phyloP scores from a whole-genome alignment of 2,113 vertebrate species.

The Rhegmatorhina hoffmannsi region DNA sequence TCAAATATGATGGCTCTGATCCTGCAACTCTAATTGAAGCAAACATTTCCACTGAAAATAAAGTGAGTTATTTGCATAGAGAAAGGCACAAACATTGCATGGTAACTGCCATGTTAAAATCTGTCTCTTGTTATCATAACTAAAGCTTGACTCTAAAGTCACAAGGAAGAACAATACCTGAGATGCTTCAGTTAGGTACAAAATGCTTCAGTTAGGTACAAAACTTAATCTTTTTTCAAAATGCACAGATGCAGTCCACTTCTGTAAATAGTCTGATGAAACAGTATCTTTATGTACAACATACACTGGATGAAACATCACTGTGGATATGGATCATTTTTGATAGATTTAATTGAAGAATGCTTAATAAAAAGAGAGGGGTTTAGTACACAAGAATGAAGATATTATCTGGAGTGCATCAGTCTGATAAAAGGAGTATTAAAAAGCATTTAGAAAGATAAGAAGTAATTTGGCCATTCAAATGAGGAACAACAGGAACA shows the following conservation, averaged over 20 bases:
- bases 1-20: not conserved
- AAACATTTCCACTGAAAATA: not conserved
- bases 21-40: not conserved
- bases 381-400: not conserved
- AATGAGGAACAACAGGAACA: not conserved
- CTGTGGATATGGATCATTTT: not conserved
- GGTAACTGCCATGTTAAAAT: not conserved
- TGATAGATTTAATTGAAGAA: not conserved
- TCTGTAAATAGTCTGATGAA: not conserved
- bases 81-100: not conserved
- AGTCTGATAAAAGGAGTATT: not conserved
- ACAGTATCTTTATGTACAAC: not conserved
- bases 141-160: not conserved
- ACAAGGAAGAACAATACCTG: not conserved
- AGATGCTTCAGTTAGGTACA: not conserved
- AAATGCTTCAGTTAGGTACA: not conserved
- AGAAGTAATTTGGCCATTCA: not conserved
- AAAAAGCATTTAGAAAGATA: not conserved
- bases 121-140: not conserved
- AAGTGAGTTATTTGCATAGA: not conserved
- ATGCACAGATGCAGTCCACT: not conserved
- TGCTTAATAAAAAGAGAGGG: not conserved
- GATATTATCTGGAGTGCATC: not conserved
- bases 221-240: not conserved
- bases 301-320: not conserved